Evolutionary conservation across 2,113 vertebrate genomes (phyloP), one percentile per base, ranked within the genome.

Genomic region (Spermophilus dauricus): DNA sequence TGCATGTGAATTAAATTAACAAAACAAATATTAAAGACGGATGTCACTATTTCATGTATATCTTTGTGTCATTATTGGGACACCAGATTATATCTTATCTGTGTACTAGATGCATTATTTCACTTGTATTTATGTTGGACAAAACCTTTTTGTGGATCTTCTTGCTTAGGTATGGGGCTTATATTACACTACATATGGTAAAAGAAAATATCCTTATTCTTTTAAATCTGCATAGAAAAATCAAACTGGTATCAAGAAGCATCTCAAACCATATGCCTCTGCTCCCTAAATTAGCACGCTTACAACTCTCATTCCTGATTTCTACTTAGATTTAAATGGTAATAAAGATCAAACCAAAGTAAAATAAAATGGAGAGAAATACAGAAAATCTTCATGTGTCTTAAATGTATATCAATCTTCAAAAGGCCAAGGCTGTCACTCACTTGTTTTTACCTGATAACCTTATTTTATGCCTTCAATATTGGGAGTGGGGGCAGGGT

Each of bases 241-340:
- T 81, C n/a, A 83, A 90, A 92, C 37, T n/a, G 72, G 24, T 76
- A 53, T 45, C 61, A 84, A 97, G 45, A 94, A 92, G 13, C 63
- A 88, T 94, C 88, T 91, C 86, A 95, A 93, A 67, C 61, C 39
- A 17, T n/a, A 93, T n/a, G 77, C 96, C 32, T 53, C n/a, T 94
- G 32, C 34, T 96, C 77, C 58, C 13, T 82, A 85, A 96, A 92
- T 89, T 69, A 67, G 61, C 45, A 34, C 45, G 81, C 61, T 87
- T 51, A 67, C 17, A 22, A 86, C 4, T 26, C 63, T 37, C 56
- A 56, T 72, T 91, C 48, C 45, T 83, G 80, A 28, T n/a, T 72
- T 84, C 77, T 45, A 51, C 65, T 86, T 94, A 82, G 72, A 83
- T 93, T 96, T 94, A 94, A 97, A 92, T 72, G 83, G 63, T 85